A percentile compares a stretch with the other conserved stretches of the same genome.
These are phyloP conservation scores for Diprion similis DNA, from an alignment of 1,140 invertebrate genomes.

Conservation along the genomic window DNA sequence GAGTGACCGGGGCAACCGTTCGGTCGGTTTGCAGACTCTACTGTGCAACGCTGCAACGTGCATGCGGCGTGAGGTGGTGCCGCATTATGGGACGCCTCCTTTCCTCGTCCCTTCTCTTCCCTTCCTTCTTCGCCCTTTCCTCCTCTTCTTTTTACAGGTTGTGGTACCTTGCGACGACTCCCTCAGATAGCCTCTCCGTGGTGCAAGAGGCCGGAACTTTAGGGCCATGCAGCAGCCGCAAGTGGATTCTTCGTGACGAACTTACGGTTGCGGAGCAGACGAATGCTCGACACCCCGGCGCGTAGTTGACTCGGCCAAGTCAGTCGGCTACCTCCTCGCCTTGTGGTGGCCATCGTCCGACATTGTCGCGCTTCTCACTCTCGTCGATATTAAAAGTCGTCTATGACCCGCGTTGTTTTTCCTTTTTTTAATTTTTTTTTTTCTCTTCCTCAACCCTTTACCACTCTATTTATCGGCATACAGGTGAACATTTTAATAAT, in stretches of 20 bases:
- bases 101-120: not conserved
- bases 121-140: too few species aligned
- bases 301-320: not conserved
- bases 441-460: not conserved
- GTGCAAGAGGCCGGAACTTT: not conserved
- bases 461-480: too few species aligned
- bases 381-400: not conserved
- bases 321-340: not conserved
- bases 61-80: not conserved
- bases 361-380: not conserved
- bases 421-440: not conserved
- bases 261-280: not conserved
- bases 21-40: not conserved
- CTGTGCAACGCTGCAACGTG: not conserved
- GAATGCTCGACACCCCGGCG: conserved; percentile 1
- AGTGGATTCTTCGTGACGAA: not conserved
- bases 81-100: not conserved
- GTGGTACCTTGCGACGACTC: not conserved
- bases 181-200: not conserved
- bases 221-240: not conserved
- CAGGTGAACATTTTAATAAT: not conserved
- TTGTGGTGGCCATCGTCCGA: not conserved
- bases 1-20: not conserved
- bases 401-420: not conserved
- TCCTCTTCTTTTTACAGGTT: not conserved